Evolutionary conservation across 2,797 vertebrate species (phyloP).

Genomic region (Lacerta viridis): DNA sequence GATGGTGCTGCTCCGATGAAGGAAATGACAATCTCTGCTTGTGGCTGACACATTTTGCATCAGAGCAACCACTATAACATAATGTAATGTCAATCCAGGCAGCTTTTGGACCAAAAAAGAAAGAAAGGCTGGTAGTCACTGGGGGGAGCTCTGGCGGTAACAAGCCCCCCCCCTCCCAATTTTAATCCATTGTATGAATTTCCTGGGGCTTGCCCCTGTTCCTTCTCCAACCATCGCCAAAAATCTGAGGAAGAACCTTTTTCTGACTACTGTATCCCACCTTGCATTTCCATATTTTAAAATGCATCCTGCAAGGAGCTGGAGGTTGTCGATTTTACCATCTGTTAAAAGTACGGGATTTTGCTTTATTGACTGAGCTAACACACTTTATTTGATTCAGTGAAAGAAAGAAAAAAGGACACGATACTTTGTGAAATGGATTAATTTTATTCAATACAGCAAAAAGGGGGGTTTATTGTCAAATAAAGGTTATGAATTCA

Average conservation of each 20-base stretch:
- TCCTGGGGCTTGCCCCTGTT: neutral
- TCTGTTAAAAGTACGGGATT: no score
- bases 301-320: no score
- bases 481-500: no score
- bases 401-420: no score
- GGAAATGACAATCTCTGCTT: neutral
- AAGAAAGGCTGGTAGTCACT: neutral
- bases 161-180: neutral
- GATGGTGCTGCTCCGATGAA: neutral
- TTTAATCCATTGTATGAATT: neutral
- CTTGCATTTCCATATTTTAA: neutral
- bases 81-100: neutral
- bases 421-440: no score
- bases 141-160: neutral
- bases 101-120: neutral
- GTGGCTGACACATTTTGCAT: neutral
- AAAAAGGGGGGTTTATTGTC: no score
- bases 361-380: no score
- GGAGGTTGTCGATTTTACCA: no score
- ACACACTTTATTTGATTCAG: no score
- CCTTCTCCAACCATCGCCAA: neutral
- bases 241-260: neutral
- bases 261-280: neutral
- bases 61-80: neutral
- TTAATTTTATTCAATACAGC: no score